phyloP scores from a whole-genome alignment of 2,888 invertebrate genomes.

The Lingula anatina region DNA sequence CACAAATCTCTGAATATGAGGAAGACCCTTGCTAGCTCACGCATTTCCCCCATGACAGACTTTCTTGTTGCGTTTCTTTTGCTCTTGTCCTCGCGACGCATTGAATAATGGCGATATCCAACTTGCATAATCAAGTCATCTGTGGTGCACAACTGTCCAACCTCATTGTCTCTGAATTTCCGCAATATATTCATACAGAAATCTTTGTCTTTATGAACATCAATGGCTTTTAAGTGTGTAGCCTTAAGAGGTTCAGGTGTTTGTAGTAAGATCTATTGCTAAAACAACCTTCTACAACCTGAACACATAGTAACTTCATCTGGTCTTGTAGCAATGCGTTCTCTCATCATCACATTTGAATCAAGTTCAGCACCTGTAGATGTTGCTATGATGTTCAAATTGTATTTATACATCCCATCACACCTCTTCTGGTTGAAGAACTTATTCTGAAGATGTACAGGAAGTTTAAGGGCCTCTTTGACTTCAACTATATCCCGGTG shows the following conservation, averaged over 20 bases:
- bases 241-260: conserved; percentile 3
- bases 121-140: conserved; percentile 1
- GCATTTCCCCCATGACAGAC: conserved; percentile 11
- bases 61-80: conserved; percentile 8
- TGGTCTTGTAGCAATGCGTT: conserved; percentile 7
- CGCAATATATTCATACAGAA: conserved; percentile 8
- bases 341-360: conserved; percentile 8
- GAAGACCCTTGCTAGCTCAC: conserved; percentile 8
- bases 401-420: conserved; percentile 2
- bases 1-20: not conserved
- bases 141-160: conserved; percentile 1
- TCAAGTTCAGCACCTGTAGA: not conserved
- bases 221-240: not conserved
- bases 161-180: conserved; percentile 6
- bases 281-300: conserved; percentile 8
- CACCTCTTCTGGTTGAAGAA: not conserved
- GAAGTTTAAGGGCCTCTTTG: not conserved
- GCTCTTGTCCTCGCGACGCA: conserved; percentile 5
- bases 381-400: not conserved
- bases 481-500: not conserved
- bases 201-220: conserved; percentile 6
- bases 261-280: conserved; percentile 6
- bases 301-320: conserved; percentile 9
- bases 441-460: not conserved
- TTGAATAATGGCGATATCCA: conserved; percentile 6